Evolutionary conservation across 2,888 invertebrate species (phyloP).

Genomic region (Lydus trimaculatus): DNA sequence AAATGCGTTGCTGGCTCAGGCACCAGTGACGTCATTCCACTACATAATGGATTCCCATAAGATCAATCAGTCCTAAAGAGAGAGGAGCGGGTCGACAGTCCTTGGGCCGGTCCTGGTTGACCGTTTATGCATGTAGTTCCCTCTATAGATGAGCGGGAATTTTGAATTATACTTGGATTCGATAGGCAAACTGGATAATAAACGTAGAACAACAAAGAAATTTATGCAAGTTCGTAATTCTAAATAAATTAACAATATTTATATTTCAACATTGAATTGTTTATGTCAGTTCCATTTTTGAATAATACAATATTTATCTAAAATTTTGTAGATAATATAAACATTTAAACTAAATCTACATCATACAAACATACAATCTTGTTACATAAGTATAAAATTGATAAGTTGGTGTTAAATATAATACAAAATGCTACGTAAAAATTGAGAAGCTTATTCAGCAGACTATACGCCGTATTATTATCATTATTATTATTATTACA

Average conservation of each 20-base stretch:
- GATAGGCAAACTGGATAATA: too few relatives aligned
- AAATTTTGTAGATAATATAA: slow-evolving; percentile 39
- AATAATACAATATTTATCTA: slow-evolving; percentile 39
- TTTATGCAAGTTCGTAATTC: neutral
- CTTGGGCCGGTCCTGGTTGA: too few relatives aligned
- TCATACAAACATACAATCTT: slow-evolving; percentile 53
- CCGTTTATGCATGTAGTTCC: too few relatives aligned
- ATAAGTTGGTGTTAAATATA: slow-evolving; percentile 42
- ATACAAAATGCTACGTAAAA: slow-evolving; percentile 40
- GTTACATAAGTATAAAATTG: slow-evolving; percentile 39
- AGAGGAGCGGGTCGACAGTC: too few relatives aligned
- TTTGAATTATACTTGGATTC: too few relatives aligned
- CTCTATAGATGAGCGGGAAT: too few relatives aligned
- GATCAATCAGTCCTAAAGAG: too few relatives aligned
- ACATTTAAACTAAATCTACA: slow-evolving; percentile 48
- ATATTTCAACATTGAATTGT: slow-evolving; percentile 57
- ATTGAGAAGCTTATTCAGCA: slow-evolving; percentile 32
- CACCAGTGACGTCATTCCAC: too few relatives aligned
- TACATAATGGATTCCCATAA: too few relatives aligned
- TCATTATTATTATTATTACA: slow-evolving; percentile 25
- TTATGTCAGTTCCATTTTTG: slow-evolving; percentile 55
- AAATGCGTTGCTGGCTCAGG: too few relatives aligned
- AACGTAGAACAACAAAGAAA: too few relatives aligned
- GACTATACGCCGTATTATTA: slow-evolving; percentile 17
- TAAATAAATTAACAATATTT: slow-evolving; percentile 50